phyloP scores from a whole-genome alignment of 2,113 vertebrate genomes.

The Micromys minutus region DNA sequence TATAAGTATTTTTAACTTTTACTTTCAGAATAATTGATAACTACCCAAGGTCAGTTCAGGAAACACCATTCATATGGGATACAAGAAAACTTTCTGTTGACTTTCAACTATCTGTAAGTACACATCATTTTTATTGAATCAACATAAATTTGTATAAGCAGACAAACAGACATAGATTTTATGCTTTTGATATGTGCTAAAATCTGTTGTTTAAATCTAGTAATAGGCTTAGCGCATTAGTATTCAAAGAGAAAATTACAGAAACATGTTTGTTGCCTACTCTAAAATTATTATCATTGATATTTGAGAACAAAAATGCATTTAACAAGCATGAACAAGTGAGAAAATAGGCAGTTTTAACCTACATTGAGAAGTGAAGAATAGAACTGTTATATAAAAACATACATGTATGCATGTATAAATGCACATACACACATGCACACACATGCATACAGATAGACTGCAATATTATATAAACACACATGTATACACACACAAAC shows the following conservation, averaged over 20 bases:
- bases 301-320: conserved; percentile 42
- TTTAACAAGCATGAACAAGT: conserved; percentile 21
- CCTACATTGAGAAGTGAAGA: conserved; percentile 64
- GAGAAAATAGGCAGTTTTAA: conserved; percentile 68
- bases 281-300: conserved; percentile 62
- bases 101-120: neutral
- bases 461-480: neutral
- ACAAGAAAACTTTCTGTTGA: neutral
- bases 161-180: conserved; percentile 48
- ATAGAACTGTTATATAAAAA: conserved; percentile 28
- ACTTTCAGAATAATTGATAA: neutral
- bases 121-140: conserved; percentile 5
- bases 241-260: conserved; percentile 50
- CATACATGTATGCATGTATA: neutral
- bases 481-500: neutral
- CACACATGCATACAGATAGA: neutral
- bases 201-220: conserved; percentile 42
- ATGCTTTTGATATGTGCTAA: conserved; percentile 46
- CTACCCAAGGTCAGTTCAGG: neutral
- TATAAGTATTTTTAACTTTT: neutral
- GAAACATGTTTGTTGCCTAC: conserved; percentile 46
- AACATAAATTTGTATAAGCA: conserved; percentile 32
- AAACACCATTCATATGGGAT: neutral
- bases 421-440: neutral
- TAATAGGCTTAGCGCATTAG: conserved; percentile 53